A percentile compares a stretch with the other conserved stretches of the same genome.
These are phyloP conservation scores for Heliconius ethilla DNA, from an alignment of 2,888 invertebrate species.

Conservation along the genomic window DNA sequence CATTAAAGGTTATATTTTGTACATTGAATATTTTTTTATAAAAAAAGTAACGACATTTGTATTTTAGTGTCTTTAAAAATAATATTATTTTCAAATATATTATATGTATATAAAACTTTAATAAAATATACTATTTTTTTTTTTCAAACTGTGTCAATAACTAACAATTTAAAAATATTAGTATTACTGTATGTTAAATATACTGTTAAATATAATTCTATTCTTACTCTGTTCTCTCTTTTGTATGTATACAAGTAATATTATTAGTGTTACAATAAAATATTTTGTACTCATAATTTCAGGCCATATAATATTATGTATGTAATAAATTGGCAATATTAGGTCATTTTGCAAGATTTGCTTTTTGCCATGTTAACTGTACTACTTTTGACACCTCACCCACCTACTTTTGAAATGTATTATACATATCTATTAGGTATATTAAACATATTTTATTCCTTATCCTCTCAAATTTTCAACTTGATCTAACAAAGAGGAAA, in stretches of 20 bases:
- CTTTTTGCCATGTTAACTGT: background rate
- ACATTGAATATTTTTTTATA: slow-evolving; percentile 14
- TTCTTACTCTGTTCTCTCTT: background rate
- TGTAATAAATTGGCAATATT: background rate
- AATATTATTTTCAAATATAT: no score
- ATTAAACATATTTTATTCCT: background rate
- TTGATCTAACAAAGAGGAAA: background rate
- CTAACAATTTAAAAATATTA: no score
- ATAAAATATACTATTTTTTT: no score
- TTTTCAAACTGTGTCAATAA: no score
- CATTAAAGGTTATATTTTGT: slow-evolving; percentile 12
- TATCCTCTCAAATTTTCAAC: background rate
- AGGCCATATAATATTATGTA: background rate
- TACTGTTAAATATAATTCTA: background rate
- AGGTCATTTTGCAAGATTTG: background rate
- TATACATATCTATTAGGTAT: no score
- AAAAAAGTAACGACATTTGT: background rate
- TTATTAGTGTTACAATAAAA: background rate
- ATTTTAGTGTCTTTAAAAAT: no score
- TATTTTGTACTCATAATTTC: background rate
- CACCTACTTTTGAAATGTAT: background rate
- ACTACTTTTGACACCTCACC: background rate
- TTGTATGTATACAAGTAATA: background rate
- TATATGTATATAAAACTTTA: no score
- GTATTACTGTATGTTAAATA: no score